phyloP scores from a whole-genome alignment of 1,140 invertebrate species.

The Papilio polyxenes region DNA sequence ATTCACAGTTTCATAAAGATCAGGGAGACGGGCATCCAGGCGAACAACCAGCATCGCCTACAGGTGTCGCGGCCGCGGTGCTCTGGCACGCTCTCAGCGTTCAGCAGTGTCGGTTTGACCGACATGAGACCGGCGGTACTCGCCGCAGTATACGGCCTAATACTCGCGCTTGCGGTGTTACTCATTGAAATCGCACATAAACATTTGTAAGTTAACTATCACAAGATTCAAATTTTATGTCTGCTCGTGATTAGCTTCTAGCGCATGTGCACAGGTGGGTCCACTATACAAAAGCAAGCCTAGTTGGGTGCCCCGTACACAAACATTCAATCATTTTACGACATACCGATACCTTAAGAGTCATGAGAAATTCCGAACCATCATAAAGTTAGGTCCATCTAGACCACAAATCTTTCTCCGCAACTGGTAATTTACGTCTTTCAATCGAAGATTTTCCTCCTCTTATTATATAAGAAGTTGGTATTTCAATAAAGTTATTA shows the following conservation, averaged over 20 bases:
- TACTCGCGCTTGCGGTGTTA: constrained; percentile 61
- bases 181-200: constrained; percentile 65
- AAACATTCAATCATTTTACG: no score
- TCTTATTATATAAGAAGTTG: background rate
- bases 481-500: background rate
- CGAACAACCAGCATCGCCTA: constrained; percentile 78
- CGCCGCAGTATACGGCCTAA: constrained; percentile 68
- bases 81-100: constrained; percentile 74
- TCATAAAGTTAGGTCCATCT: no score
- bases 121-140: constrained; percentile 77
- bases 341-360: no score
- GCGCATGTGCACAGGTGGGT: no score
- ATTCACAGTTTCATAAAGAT: constrained; percentile 72
- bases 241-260: no score
- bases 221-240: background rate
- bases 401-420: no score
- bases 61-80: constrained; percentile 83
- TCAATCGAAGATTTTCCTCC: no score
- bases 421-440: no score
- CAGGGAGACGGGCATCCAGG: constrained; percentile 82
- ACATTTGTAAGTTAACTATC: constrained; percentile 53
- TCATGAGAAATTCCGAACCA: no score
- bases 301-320: no score
- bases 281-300: no score
- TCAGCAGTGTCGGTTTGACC: constrained; percentile 81